phyloP scores from a whole-genome alignment of 2,113 vertebrate genomes.

The Malaclemys terrapin region DNA sequence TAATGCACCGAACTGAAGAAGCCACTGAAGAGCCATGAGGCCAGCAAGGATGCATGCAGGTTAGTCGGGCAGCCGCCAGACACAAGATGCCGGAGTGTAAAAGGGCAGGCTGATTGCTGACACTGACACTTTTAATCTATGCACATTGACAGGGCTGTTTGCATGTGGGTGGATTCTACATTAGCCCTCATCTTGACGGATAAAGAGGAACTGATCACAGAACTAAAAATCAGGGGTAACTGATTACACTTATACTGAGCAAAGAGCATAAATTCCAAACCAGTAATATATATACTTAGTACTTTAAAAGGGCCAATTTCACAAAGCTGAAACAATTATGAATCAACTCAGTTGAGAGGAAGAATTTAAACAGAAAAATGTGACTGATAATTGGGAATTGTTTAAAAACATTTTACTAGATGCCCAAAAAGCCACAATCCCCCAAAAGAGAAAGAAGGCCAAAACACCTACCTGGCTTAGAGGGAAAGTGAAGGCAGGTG shows the following conservation, averaged over 20 bases:
- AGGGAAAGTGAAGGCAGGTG: not conserved
- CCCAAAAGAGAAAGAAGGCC: not conserved
- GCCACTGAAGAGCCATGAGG: not conserved
- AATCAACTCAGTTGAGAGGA: not conserved
- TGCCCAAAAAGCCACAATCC: not conserved
- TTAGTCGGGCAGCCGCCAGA: not conserved
- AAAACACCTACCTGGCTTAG: not conserved
- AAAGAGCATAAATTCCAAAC: not conserved
- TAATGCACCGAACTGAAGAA: not conserved
- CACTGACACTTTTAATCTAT: not conserved
- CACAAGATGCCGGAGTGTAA: not conserved
- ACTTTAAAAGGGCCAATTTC: not conserved
- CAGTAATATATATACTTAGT: not conserved
- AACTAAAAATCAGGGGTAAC: not conserved
- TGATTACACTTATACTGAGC: not conserved
- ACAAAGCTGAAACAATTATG: not conserved
- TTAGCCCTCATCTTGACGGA: not conserved
- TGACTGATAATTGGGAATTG: not conserved
- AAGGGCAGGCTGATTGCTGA: not conserved
- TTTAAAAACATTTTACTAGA: not conserved
- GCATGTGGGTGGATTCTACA: not conserved
- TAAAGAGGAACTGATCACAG: not conserved
- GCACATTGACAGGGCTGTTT: slow-evolving; percentile 4
- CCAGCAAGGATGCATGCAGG: not conserved
- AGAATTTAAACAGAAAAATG: not conserved